Base-by-base conservation (phyloP, 2,113 vertebrate species). In the Campylomormyrus tamandua region DNA sequence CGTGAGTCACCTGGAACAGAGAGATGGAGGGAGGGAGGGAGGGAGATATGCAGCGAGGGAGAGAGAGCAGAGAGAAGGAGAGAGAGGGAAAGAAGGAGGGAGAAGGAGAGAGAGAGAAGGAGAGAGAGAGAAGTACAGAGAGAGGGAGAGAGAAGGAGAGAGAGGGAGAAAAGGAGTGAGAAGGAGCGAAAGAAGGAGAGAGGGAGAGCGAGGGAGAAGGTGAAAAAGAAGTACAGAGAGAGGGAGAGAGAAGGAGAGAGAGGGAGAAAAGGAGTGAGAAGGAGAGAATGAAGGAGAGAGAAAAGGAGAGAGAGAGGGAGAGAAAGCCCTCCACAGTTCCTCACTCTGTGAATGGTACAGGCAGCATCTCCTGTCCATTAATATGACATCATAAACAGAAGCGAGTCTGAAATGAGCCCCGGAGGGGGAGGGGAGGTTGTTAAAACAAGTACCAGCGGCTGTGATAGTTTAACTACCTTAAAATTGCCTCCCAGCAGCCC, bases 401-500 rank as follows among this genome's bases (percentile, higher is more conserved):
- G 45, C 46, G 45, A 9, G 83, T 48, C n/a, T 27, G 45, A 86
- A 49, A 48, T 48, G 83, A 50, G 74, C 24, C 45, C 48, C 15
- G 11, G 21, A 0, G 45, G 19, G 74, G 74, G 24, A 45, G 24
- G 45, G 74, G 7, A 13, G 83, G 45, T 49, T 86, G 45, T 86
- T 86, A 49, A 50, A 42, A 27, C 13, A 50, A 50, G 19, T 49
- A 85, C 21, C 83, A 46, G 21, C 9, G 46, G 83, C 46, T 85
- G 19, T 48, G 48, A 50, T 86, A 50, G 45, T 50, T 48, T 45
- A 86, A 86, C 48, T 49, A 48, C 45, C 83, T 50, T 50, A 85
- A 45, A 85, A 85, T 27, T n/a, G 83, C 45, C 83, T 85, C 83
- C 83, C 83, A 85, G 83, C 83, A 85, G 42, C 83, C 19, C 24